These are phyloP conservation scores for Donacobius atricapilla DNA, from an alignment of 2,113 vertebrate genomes.

Conservation along the genomic window DNA sequence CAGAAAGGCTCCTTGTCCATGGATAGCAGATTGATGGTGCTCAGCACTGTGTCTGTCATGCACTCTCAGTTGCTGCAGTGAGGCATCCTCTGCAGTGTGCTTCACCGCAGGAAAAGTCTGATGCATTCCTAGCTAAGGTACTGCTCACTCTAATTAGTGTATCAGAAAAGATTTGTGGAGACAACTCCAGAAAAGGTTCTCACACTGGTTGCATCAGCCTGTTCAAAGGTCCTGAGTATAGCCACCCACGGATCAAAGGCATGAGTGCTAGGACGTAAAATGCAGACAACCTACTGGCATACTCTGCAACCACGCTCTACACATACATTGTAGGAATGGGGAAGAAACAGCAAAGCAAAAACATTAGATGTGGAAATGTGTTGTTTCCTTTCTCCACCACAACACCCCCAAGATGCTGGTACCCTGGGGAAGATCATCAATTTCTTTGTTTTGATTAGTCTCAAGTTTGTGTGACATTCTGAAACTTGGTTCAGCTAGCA, in stretches of 20 bases:
- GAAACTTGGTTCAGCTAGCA: neutral
- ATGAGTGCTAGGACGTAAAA: neutral
- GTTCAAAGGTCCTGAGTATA: neutral
- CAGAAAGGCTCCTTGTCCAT: neutral
- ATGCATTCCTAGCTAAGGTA: neutral
- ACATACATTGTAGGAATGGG: neutral
- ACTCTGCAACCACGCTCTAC: neutral
- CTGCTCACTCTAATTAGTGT: neutral
- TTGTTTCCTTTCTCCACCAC: neutral
- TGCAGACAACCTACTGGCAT: neutral
- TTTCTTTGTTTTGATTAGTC: neutral
- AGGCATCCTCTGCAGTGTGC: neutral
- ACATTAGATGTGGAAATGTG: neutral
- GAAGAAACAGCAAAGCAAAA: neutral
- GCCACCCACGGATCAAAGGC: neutral
- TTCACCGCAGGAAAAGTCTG: neutral
- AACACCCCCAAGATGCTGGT: neutral
- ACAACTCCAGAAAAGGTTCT: neutral
- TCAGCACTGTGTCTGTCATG: accelerated
- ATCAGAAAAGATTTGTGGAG: neutral
- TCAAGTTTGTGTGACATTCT: neutral
- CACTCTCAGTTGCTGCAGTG: neutral
- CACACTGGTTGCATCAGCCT: neutral
- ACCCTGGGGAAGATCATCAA: neutral
- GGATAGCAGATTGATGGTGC: accelerated